These are phyloP conservation scores for Conus ventricosus DNA, from an alignment of 1,140 invertebrate genomes.

Conservation along the genomic window DNA sequence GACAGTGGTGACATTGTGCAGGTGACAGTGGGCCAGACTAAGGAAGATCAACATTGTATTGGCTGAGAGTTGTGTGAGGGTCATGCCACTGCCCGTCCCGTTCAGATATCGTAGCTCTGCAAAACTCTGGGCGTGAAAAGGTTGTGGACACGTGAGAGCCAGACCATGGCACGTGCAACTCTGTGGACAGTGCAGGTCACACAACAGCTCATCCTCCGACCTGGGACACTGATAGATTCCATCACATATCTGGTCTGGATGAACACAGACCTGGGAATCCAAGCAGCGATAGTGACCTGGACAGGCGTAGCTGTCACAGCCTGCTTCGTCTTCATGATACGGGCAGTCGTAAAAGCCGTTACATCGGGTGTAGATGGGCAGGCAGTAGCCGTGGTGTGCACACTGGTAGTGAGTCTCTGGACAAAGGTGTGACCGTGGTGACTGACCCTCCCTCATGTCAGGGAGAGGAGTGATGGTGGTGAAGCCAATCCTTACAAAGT, in stretches of 20 bases:
- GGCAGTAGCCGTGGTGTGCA: neutral
- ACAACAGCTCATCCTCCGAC: slow-evolving; percentile 35
- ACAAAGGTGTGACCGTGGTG: neutral
- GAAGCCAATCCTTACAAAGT: neutral
- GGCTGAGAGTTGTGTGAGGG: neutral
- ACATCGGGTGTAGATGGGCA: slow-evolving; percentile 35
- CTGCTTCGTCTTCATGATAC: slow-evolving; percentile 28
- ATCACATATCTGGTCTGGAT: slow-evolving; percentile 32
- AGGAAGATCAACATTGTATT: slow-evolving; percentile 32
- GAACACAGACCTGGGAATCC: slow-evolving; percentile 22
- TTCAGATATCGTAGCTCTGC: slow-evolving; percentile 23
- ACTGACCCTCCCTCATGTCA: neutral
- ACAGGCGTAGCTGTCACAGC: slow-evolving; percentile 14
- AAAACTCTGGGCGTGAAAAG: neutral
- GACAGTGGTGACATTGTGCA: neutral
- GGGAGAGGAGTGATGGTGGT: neutral
- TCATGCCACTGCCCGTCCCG: neutral
- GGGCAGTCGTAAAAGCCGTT: slow-evolving; percentile 31
- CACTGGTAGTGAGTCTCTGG: slow-evolving; percentile 1
- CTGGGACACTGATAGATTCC: slow-evolving; percentile 6
- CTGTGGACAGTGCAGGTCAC: slow-evolving; percentile 26
- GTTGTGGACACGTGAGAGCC: slow-evolving; percentile 22
- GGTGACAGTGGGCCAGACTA: slow-evolving; percentile 5
- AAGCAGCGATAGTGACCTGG: slow-evolving; percentile 24
- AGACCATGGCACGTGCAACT: slow-evolving; percentile 19